These are phyloP conservation scores for Probosciger aterrimus DNA, from an alignment of 2,113 vertebrate genomes.

Conservation along the genomic window DNA sequence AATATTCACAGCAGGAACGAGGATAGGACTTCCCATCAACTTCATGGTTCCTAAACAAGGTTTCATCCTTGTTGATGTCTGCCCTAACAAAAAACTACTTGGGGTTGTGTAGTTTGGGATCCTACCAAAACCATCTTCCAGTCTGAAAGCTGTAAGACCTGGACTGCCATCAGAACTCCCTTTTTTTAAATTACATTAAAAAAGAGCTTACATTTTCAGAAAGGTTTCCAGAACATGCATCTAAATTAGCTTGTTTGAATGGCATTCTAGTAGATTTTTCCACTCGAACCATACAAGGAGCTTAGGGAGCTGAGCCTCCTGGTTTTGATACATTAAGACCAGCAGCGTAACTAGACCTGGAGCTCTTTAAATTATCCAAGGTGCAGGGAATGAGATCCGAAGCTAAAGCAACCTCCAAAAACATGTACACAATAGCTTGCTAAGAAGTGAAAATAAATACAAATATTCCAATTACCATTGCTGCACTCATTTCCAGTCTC, in stretches of 20 bases:
- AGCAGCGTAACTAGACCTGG: neutral
- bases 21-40: neutral
- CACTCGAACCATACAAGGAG: fast-evolving
- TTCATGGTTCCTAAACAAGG: neutral
- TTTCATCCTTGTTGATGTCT: neutral
- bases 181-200: neutral
- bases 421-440: neutral
- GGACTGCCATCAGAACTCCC: neutral
- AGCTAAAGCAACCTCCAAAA: neutral
- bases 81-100: neutral
- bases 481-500: neutral
- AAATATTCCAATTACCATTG: neutral
- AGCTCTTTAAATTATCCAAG: neutral
- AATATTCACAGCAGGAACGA: fast-evolving
- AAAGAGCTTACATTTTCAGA: neutral
- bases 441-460: neutral
- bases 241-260: neutral
- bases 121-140: neutral
- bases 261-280: neutral
- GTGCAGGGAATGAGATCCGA: neutral
- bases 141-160: neutral
- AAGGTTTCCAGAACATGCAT: neutral
- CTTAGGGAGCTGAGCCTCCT: neutral
- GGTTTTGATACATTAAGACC: fast-evolving
- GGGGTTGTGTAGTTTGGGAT: no score